Evolutionary conservation across 2,113 vertebrate species (phyloP), one percentile per base, ranked within the genome.

Genomic region (Menura novaehollandiae): DNA sequence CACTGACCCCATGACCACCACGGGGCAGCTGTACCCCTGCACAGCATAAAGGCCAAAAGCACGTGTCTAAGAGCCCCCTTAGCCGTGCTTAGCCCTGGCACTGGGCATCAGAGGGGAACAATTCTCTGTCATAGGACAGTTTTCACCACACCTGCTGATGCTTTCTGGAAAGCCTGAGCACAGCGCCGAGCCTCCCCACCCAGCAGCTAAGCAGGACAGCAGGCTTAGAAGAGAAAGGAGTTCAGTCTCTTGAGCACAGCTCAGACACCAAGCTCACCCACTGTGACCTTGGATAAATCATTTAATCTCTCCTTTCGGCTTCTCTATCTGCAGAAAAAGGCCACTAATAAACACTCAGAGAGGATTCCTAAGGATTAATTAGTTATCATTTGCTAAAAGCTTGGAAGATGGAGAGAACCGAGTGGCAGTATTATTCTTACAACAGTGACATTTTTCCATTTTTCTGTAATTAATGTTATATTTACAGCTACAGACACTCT

Each of bases 241-340:
- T 59, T 90, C 82, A 83, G 67, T 46, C 58, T 83, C 76, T 56
- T 67, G 46, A 86, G 55, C 46, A 85, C 53, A 88, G 91, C 81
- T 95, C 71, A 91, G 93, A 77, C 71, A 91, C 89, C 82, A 91
- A 90, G 82, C 46, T 95, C 75, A 91, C 75, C 78, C 67, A 17
- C 59, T 67, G 39, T 77, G 82, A 94, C 91, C 88, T 90, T 93
- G 85, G 68, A 66, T 72, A 95, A 96, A 95, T 37, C 47, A 92
- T 85, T 93, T 94, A 90, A 96, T 93, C 85, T 88, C 88, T 88
- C 75, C 28, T 91, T 91, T 89, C 10, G 10, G 24, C 60, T 95
- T 67, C 44, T 88, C 30, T 52, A 63, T 80, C 72, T 81, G 79
- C 47, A 88, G 56, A 67, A 94, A 91, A 93, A 77, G 17, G 39